Evolutionary conservation across 2,113 vertebrate species (phyloP).

Genomic region (Microcebus griseorufus): DNA sequence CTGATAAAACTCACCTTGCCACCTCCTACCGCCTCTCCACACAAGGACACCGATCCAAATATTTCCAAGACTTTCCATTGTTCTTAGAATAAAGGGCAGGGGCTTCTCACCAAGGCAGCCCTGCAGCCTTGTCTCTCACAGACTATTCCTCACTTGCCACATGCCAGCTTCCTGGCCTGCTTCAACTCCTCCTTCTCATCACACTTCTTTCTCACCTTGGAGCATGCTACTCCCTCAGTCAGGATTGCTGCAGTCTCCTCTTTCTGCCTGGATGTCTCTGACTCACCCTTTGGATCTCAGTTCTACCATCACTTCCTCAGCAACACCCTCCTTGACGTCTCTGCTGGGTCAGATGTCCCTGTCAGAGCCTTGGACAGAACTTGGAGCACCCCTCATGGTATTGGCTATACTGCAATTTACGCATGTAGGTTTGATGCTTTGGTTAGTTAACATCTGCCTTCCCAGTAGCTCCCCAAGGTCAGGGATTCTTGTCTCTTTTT

Average conservation of each 20-base stretch:
- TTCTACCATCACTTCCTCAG: background rate
- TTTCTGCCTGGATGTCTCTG: background rate
- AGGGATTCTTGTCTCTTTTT: background rate
- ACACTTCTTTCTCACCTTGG: background rate
- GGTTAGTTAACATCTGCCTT: background rate
- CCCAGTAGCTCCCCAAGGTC: background rate
- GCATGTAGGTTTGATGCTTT: background rate
- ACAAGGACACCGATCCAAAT: background rate
- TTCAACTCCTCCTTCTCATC: background rate
- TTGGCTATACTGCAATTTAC: background rate
- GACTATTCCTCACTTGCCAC: fast-evolving
- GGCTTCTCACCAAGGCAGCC: background rate
- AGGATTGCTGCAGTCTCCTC: background rate
- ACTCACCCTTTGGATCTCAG: background rate
- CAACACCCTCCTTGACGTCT: background rate
- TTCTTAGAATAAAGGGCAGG: background rate
- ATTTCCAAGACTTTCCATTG: background rate
- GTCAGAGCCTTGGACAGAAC: background rate
- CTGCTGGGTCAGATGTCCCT: background rate
- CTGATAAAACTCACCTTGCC: background rate
- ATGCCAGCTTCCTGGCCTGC: background rate
- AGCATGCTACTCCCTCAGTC: background rate
- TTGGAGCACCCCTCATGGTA: background rate
- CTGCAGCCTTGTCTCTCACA: background rate
- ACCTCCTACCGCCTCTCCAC: background rate